Evolutionary conservation across 2,888 invertebrate genomes (phyloP).

Genomic region (Lacanobia oleracea): DNA sequence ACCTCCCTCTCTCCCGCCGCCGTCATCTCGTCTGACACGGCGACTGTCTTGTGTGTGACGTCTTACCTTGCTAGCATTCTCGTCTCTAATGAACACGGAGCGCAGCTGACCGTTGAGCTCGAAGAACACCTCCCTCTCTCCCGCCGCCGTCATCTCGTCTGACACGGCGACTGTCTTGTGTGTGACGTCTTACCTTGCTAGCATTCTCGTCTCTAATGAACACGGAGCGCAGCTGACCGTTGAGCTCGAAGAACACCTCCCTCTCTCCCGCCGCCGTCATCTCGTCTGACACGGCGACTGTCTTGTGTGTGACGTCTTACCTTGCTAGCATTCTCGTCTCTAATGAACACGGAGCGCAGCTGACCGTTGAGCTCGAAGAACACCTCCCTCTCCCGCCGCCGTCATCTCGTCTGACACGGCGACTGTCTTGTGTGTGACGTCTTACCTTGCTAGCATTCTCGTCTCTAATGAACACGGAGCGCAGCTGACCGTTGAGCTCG

Average conservation of each 20-base stretch:
- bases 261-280: constrained; percentile 97
- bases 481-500: constrained; percentile 98
- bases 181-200: no score
- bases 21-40: constrained; percentile 97
- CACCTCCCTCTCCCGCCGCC: constrained; percentile 97
- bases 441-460: constrained; percentile 94
- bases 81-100: constrained; percentile 98
- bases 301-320: no score
- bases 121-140: constrained; percentile 99
- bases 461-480: constrained; percentile 98
- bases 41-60: no score
- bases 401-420: constrained; percentile 98
- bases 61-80: constrained; percentile 94
- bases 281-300: constrained; percentile 98
- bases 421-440: no score
- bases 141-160: constrained; percentile 96
- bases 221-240: constrained; percentile 98
- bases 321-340: constrained; percentile 95
- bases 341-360: constrained; percentile 97
- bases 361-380: constrained; percentile 99
- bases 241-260: constrained; percentile 99
- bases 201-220: constrained; percentile 98
- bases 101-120: constrained; percentile 99
- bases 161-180: constrained; percentile 98
- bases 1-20: constrained; percentile 98